Evolutionary conservation across 2,888 invertebrate species (phyloP).

Genomic region (Villa cingulata): DNA sequence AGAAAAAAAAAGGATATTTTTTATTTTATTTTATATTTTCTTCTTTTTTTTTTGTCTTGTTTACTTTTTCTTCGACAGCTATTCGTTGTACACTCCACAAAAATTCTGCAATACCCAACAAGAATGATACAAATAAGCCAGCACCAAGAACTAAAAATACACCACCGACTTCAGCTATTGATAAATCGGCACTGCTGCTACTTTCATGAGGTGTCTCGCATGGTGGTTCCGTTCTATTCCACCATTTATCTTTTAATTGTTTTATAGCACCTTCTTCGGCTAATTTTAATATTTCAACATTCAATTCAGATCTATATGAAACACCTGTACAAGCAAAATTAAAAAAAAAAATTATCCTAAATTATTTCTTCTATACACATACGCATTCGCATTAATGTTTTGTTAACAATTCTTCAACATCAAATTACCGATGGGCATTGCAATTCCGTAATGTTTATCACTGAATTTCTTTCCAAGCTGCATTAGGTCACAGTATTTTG

Average conservation of each 20-base stretch:
- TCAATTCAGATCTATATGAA: slow-evolving; percentile 64
- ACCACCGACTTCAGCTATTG: slow-evolving; percentile 64
- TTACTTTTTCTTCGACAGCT: slow-evolving; percentile 61
- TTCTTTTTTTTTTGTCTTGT: neutral
- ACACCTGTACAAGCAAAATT: slow-evolving; percentile 45
- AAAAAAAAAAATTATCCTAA: too few species aligned
- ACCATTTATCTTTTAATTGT: slow-evolving; percentile 81
- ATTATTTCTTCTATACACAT: too few species aligned
- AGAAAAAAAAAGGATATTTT: neutral
- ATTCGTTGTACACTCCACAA: slow-evolving; percentile 69
- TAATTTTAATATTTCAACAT: slow-evolving; percentile 74
- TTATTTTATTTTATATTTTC: neutral
- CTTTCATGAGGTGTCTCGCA: slow-evolving; percentile 18
- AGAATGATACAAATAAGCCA: slow-evolving; percentile 57
- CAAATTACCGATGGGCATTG: slow-evolving; percentile 67
- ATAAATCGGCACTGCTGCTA: slow-evolving; percentile 22
- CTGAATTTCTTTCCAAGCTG: slow-evolving; percentile 71
- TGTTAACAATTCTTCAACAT: neutral
- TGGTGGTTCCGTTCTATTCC: slow-evolving; percentile 53
- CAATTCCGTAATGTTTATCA: slow-evolving; percentile 87
- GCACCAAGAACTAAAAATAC: slow-evolving; percentile 72
- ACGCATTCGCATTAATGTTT: too few species aligned
- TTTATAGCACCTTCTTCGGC: slow-evolving; percentile 78
- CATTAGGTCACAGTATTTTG: slow-evolving; percentile 65
- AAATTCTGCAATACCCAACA: slow-evolving; percentile 72